Evolutionary conservation across 2,888 invertebrate genomes (phyloP).

Genomic region (Blera fallax): DNA sequence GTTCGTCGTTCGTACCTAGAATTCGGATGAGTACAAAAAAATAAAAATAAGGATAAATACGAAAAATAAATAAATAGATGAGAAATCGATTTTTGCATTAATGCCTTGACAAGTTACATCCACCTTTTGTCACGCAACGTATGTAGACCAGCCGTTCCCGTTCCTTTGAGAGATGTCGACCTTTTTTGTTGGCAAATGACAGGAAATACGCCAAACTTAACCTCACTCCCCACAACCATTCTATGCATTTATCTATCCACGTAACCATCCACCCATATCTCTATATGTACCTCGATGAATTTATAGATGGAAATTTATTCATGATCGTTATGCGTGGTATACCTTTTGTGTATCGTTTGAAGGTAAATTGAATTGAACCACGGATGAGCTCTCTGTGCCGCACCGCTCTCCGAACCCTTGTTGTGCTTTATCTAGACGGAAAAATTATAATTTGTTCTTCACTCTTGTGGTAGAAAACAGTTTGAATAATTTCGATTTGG

Average conservation of each 20-base stretch:
- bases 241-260: background rate
- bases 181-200: background rate
- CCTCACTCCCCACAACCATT: background rate
- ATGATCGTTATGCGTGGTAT: constrained; percentile 38
- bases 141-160: background rate
- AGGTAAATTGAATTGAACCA: constrained; percentile 45
- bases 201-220: background rate
- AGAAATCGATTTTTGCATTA: constrained; percentile 24
- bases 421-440: constrained; percentile 6
- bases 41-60: background rate
- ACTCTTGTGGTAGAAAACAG: background rate
- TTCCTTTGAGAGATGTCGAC: background rate
- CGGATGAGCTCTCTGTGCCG: background rate
- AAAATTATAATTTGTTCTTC: constrained; percentile 38
- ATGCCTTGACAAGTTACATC: constrained; percentile 2
- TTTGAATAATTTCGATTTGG: constrained; percentile 43
- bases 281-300: constrained; percentile 1
- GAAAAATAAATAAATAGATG: constrained; percentile 12
- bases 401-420: background rate
- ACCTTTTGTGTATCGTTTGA: constrained; percentile 4
- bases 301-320: constrained; percentile 61
- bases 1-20: background rate
- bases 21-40: background rate
- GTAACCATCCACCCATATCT: background rate
- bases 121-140: constrained; percentile 22